Percentiles rank a stretch among this genome's conserved stretches.
Evolutionary conservation across 2,113 vertebrate species (phyloP).

Genomic region (Megatriorchis doriae): DNA sequence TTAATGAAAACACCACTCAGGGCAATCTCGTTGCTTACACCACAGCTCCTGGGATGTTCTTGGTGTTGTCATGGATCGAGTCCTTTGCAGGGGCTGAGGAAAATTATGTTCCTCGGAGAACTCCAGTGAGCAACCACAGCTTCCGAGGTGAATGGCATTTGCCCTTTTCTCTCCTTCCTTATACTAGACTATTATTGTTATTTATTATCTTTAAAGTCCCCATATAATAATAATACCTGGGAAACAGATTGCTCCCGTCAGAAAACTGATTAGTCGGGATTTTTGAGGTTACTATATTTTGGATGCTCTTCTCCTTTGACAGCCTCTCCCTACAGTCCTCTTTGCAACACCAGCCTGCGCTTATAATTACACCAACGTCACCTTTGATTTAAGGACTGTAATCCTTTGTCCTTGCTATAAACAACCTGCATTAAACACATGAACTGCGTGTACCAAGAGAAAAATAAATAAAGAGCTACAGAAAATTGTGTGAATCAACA

Average conservation of each 20-base stretch:
- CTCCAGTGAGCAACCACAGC: slow-evolving; percentile 6
- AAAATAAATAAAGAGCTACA: slow-evolving; percentile 61
- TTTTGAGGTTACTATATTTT: slow-evolving; percentile 72
- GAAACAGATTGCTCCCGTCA: slow-evolving; percentile 57
- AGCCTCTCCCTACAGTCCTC: slow-evolving; percentile 58
- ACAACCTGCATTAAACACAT: slow-evolving; percentile 62
- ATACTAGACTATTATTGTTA: slow-evolving; percentile 50
- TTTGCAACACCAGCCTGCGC: slow-evolving; percentile 29
- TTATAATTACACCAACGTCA: slow-evolving; percentile 63
- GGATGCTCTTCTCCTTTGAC: slow-evolving; percentile 57
- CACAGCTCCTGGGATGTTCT: background rate
- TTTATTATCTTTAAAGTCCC: slow-evolving; percentile 63
- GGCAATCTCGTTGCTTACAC: background rate
- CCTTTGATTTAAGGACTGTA: slow-evolving; percentile 70
- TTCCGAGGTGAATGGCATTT: slow-evolving; percentile 46
- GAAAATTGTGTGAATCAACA: slow-evolving; percentile 19
- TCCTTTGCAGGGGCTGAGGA: background rate
- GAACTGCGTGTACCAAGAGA: slow-evolving; percentile 42
- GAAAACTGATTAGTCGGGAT: slow-evolving; percentile 66
- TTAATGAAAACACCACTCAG: background rate
- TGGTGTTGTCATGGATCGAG: background rate
- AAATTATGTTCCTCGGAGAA: background rate
- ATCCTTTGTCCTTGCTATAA: slow-evolving; percentile 67
- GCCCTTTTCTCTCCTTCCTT: slow-evolving; percentile 36
- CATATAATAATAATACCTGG: slow-evolving; percentile 49